phyloP scores from a whole-genome alignment of 1,140 invertebrate species.

The Octopus bimaculoides region DNA sequence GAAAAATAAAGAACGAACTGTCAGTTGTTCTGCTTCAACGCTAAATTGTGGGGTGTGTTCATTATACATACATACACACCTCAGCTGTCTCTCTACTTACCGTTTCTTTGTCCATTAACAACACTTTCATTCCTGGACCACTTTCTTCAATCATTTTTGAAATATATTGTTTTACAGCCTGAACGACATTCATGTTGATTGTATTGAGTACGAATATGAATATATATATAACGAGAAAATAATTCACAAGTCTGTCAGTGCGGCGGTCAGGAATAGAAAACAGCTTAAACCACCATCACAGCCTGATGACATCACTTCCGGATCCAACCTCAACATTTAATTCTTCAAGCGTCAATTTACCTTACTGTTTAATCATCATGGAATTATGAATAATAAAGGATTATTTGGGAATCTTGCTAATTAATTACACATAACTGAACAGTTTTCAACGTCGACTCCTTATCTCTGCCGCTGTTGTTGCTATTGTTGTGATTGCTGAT shows the following conservation, averaged over 20 bases:
- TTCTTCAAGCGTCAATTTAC: too few relatives aligned
- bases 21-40: too few relatives aligned
- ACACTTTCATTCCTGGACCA: conserved; percentile 98
- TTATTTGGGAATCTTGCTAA: too few relatives aligned
- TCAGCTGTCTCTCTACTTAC: conserved; percentile 60
- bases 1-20: too few relatives aligned
- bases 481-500: too few relatives aligned
- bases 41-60: not conserved
- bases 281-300: not conserved
- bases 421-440: too few relatives aligned
- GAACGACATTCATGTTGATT: conserved; percentile 79
- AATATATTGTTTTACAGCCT: conserved; percentile 90
- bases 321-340: not conserved
- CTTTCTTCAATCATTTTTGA: conserved; percentile 97
- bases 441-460: too few relatives aligned
- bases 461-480: too few relatives aligned
- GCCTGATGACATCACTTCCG: not conserved
- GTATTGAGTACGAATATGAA: not conserved
- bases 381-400: too few relatives aligned
- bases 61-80: not conserved
- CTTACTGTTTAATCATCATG: too few relatives aligned
- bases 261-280: not conserved
- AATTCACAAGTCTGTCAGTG: not conserved
- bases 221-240: not conserved
- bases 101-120: conserved; percentile 97